Percentiles rank a stretch among this genome's conserved stretches.
phyloP scores from a whole-genome alignment of 2,888 invertebrate species.

The Lamellibrachia satsuma region DNA sequence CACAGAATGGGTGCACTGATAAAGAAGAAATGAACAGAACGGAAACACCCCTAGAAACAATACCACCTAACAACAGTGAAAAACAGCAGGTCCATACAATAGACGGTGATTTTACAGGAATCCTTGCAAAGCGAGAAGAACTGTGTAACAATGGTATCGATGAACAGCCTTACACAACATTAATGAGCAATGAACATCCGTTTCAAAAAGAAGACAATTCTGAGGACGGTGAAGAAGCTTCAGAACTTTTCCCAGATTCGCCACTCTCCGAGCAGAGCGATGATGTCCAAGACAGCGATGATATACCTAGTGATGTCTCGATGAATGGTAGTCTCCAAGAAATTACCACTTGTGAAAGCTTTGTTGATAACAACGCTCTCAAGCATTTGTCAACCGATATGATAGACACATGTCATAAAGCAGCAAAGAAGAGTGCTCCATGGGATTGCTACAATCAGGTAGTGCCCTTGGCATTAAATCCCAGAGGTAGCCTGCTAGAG shows the following conservation, averaged over 20 bases:
- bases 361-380: neutral
- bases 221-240: neutral
- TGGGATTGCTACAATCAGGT: constrained; percentile 11
- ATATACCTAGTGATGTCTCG: neutral
- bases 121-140: neutral
- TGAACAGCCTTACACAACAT: neutral
- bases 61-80: neutral
- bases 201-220: neutral
- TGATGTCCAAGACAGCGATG: neutral
- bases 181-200: neutral
- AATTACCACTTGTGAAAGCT: neutral
- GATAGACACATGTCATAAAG: neutral
- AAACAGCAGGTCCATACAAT: neutral
- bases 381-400: neutral
- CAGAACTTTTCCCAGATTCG: neutral
- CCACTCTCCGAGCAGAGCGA: neutral
- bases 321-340: neutral
- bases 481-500: constrained; percentile 32
- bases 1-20: neutral
- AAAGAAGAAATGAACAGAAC: neutral
- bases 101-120: neutral
- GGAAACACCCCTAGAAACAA: neutral
- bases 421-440: neutral
- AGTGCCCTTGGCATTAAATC: constrained; percentile 1
- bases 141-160: neutral